Base-by-base conservation (phyloP, 1,140 invertebrate genomes). In the Polyergus mexicanus region DNA sequence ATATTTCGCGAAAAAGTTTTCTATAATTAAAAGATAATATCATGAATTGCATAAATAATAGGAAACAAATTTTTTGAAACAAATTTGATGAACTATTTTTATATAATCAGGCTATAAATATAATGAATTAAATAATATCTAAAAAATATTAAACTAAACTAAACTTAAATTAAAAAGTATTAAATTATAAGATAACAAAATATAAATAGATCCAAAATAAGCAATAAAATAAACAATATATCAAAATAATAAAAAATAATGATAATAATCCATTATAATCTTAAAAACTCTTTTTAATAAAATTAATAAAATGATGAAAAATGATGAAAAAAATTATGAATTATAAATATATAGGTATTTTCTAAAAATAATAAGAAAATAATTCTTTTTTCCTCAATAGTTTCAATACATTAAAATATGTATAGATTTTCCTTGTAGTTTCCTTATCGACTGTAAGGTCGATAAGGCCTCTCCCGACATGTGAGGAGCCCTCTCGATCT, bases 401-500 rank as follows among this genome's bases (percentile, higher is more conserved):
- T 6, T 19, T 2, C 69, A 35, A 13, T 11, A 4, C 51, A 56
- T 35, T 13, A 16, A 35, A 28, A 44, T 13, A 44, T 5, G 3
- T 13, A 11, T 44, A 5, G 32, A n/a, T n/a, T 54, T 72, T 22
- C 22, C 11, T 13, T 5, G 16, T 44, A 63, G 62, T 63, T 88
- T 69, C 71, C 32, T 87, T 88, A 88, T 87, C 87, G 87, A 84
- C 86, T 16, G 85, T 13, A 63, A 41, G 41, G 44, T 65, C 83
- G 80, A 87, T 75, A 25, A 87, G 25, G 13, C 1, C 10, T 16
- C 68, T 76, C 71, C 72, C 66, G 71, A 51, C 80, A 88, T 72
- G 87, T 88, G 86, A 86, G 86, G 86, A 84, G 80, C 80, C 80
- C 80, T 88, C 44, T 65, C 86, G 56, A 80, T 65, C 32, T 75